Base-by-base conservation (phyloP, 2,113 vertebrate genomes). In the Machaerirhynchus nigripectus region DNA sequence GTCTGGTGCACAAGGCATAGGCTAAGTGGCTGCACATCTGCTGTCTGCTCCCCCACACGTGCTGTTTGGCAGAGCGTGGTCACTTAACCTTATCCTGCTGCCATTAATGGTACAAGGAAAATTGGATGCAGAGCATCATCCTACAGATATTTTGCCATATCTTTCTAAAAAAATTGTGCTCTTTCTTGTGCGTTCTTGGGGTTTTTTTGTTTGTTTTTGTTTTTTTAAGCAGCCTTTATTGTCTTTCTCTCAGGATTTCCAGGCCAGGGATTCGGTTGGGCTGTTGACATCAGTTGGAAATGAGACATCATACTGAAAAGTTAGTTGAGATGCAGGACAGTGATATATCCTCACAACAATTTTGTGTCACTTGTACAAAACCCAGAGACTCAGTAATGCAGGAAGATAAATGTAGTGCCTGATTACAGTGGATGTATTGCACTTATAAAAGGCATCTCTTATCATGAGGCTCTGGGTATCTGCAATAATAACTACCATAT, bases 11-110 rank as follows among this genome's bases (percentile, higher is more conserved):
- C 67, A 82, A 82, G 89, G 84, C 91, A 71, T 1, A 69, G 82
- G 84, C 70, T 80, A 57, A 94, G 82, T 69, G 71, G 65, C 94
- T 57, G 75, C 82, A 79, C 89, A 85, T 77, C 91, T 96, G 95
- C 82, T 46, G 61, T 57, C 89, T 94, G 87, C 82, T 93, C 67
- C 83, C 81, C 69, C 26, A 40, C 67, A 57, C 26, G 3, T 47
- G 35, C 78, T 59, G 71, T 19, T 56, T 27, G 84, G 63, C 64
- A 80, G 55, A 89, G 81, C 17, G 1, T 26, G 27, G 65, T 39
- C 57, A 50, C 70, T 73, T 75, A 15, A 57, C 64, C 57, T 79
- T 46, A 42, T 28, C 68, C 77, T 79, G 12, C 57, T 0, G 4
- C 74, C 49, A 30, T 27, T 68, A 75, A 56, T 15, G 64, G 40